Conservation (phyloP, 2,113 vertebrate genomes). For the Arizona elegans region DNA sequence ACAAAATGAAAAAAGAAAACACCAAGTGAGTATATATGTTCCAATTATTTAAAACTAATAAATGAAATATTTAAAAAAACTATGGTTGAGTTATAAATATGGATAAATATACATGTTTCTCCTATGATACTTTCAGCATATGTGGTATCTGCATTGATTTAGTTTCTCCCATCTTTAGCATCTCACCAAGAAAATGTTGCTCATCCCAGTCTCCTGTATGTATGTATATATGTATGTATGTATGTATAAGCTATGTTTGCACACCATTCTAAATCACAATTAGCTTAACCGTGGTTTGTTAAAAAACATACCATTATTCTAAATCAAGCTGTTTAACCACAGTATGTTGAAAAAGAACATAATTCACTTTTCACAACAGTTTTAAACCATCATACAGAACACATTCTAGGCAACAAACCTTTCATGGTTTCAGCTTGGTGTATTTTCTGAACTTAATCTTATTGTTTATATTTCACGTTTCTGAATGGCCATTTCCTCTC, state of each 20-base stretch:
- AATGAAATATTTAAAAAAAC: not conserved
- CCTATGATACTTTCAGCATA: not conserved
- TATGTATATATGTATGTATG: no score
- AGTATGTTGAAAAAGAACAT: not conserved
- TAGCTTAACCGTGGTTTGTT: not conserved
- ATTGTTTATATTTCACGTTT: not conserved
- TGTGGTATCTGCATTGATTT: not conserved
- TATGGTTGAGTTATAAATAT: not conserved
- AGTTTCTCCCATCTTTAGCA: not conserved
- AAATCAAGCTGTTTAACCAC: not conserved
- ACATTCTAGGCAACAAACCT: not conserved
- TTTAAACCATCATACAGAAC: not conserved
- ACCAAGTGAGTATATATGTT: not conserved
- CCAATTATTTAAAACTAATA: not conserved
- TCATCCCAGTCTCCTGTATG: not conserved
- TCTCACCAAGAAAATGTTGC: not conserved
- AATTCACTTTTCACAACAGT: not conserved
- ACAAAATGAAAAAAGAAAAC: not conserved
- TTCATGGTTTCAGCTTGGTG: not conserved
- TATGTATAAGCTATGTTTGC: no score
- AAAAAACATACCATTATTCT: not conserved
- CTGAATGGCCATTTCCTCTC: not conserved
- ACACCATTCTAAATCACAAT: not conserved
- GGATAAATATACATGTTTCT: not conserved
- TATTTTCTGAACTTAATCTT: not conserved